phyloP scores from a whole-genome alignment of 2,113 vertebrate species.

The Pogona vitticeps region DNA sequence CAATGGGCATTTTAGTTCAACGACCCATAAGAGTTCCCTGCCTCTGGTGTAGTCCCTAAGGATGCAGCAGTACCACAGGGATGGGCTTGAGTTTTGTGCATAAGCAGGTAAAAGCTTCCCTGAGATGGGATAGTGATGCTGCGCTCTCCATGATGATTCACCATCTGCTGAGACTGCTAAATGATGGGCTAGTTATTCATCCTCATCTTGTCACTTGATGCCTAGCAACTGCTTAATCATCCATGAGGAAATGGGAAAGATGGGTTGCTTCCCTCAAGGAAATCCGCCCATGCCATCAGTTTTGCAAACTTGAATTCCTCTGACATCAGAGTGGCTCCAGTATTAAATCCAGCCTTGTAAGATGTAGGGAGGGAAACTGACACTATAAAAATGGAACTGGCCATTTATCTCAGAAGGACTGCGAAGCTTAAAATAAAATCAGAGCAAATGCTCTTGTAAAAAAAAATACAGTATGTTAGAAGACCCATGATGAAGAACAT shows the following conservation, averaged over 20 bases:
- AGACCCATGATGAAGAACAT: too few relatives aligned
- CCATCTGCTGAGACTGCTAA: constrained; percentile 21
- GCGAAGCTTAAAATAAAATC: neutral
- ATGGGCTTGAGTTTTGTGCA: neutral
- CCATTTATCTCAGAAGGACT: neutral
- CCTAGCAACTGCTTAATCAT: neutral
- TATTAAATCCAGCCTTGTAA: too few relatives aligned
- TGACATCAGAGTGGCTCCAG: neutral
- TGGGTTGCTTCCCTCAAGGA: neutral
- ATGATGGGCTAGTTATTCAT: neutral
- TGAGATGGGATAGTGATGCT: neutral
- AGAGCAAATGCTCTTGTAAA: too few relatives aligned
- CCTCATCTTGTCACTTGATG: constrained; percentile 2
- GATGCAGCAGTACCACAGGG: neutral
- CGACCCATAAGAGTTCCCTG: too few relatives aligned
- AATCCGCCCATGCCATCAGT: neutral
- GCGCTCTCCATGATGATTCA: neutral
- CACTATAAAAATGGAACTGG: neutral
- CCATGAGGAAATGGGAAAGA: neutral
- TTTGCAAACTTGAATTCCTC: neutral
- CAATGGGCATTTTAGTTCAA: too few relatives aligned
- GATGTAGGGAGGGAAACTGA: neutral
- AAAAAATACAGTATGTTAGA: too few relatives aligned
- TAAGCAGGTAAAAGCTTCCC: neutral
- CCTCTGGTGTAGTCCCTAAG: neutral